These are phyloP conservation scores for Macrocentrus cingulum DNA, from an alignment of 1,140 invertebrate genomes.

Conservation along the genomic window DNA sequence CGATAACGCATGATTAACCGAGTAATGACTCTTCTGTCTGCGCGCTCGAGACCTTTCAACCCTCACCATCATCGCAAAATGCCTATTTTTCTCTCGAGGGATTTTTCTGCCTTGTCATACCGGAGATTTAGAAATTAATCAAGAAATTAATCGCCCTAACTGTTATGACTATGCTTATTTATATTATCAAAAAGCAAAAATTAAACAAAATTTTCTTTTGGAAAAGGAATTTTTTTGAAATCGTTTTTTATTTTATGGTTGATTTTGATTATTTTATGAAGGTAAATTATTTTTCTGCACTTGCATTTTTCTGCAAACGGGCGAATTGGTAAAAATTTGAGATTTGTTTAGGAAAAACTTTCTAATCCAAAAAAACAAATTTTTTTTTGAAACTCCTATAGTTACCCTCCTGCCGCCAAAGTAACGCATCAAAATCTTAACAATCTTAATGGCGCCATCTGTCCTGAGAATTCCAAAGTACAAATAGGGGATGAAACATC, in stretches of 20 bases:
- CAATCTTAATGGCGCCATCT: constrained; percentile 13
- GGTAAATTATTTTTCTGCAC: too few relatives aligned
- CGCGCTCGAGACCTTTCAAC: background rate
- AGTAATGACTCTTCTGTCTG: constrained; percentile 53
- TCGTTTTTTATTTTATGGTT: too few relatives aligned
- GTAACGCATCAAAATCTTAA: background rate
- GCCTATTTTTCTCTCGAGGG: too few relatives aligned
- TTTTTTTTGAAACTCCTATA: too few relatives aligned
- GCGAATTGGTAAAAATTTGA: too few relatives aligned
- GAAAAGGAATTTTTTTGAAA: too few relatives aligned
- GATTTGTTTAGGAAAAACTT: too few relatives aligned
- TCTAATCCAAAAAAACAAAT: too few relatives aligned
- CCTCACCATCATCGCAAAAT: constrained; percentile 2
- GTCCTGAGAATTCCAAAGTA: background rate
- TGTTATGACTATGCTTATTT: background rate
- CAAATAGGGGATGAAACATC: background rate
- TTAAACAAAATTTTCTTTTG: background rate
- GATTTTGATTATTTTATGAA: too few relatives aligned
- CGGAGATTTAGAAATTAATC: constrained; percentile 23
- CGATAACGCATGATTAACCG: constrained; percentile 59
- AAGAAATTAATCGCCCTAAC: constrained; percentile 3
- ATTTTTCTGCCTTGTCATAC: constrained; percentile 19
- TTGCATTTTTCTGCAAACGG: too few relatives aligned
- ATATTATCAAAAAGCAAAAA: background rate
- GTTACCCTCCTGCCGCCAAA: too few relatives aligned